phyloP scores from a whole-genome alignment of 2,888 invertebrate species.

The Tetropium fuscum region DNA sequence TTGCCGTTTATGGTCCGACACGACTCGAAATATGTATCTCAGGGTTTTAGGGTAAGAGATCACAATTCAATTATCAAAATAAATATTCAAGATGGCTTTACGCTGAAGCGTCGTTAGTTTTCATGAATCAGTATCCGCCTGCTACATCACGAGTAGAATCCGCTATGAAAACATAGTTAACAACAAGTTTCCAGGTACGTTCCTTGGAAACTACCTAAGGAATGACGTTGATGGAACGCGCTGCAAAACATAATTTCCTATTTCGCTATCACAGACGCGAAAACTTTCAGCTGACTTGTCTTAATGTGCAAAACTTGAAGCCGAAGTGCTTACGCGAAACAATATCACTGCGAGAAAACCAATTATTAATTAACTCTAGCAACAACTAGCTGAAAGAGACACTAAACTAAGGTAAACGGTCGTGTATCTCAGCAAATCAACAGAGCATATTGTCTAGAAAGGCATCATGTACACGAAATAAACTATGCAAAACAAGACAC shows the following conservation, averaged over 20 bases:
- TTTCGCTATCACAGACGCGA: not conserved
- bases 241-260: slow-evolving; percentile 4
- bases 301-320: not conserved
- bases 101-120: too few species aligned
- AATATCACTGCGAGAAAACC: not conserved
- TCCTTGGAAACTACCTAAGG: not conserved
- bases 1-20: too few species aligned
- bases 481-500: slow-evolving; percentile 2
- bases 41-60: too few species aligned
- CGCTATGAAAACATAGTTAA: too few species aligned
- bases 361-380: slow-evolving; percentile 3
- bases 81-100: too few species aligned
- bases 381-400: slow-evolving; percentile 2
- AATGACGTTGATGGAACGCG: not conserved
- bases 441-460: slow-evolving; percentile 9
- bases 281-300: not conserved
- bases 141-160: too few species aligned
- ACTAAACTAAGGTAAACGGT: slow-evolving; percentile 18
- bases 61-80: too few species aligned
- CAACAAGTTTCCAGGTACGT: not conserved
- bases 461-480: not conserved
- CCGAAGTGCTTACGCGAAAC: not conserved
- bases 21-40: too few species aligned
- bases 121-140: too few species aligned
- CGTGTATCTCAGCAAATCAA: slow-evolving; percentile 9